Percentiles rank a stretch among this genome's conserved stretches.
Evolutionary conservation across 1,140 invertebrate species (phyloP).

Genomic region (Drosophila ercepeae): DNA sequence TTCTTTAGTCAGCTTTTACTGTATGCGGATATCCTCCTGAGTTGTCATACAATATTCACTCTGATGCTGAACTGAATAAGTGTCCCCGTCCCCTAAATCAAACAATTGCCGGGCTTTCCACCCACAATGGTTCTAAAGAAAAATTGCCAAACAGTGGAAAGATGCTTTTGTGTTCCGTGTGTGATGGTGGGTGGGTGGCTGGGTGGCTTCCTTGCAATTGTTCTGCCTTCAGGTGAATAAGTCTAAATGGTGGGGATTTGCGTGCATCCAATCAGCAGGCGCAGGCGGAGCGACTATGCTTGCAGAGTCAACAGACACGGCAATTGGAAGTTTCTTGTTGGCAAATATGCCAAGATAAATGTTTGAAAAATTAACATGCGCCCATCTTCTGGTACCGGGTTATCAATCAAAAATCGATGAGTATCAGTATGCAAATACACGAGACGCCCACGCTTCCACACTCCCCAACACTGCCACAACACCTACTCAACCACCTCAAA

Average conservation of each 20-base stretch:
- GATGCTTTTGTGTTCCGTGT: not conserved
- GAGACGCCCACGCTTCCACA: not conserved
- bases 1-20: not conserved
- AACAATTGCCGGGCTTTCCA: slow-evolving; percentile 13
- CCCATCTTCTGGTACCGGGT: not conserved
- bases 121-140: not conserved
- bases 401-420: slow-evolving; percentile 38
- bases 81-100: not conserved
- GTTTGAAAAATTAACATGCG: slow-evolving; percentile 33
- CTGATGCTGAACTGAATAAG: not conserved
- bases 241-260: slow-evolving; percentile 6
- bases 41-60: not conserved
- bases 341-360: slow-evolving; percentile 56
- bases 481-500: not conserved
- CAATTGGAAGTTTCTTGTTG: slow-evolving; percentile 68
- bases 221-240: slow-evolving; percentile 6
- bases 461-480: not conserved
- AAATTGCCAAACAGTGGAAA: slow-evolving; percentile 8
- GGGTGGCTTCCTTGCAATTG: slow-evolving; percentile 4
- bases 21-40: not conserved
- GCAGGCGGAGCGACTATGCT: slow-evolving; percentile 8
- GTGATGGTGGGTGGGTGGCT: not conserved
- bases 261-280: slow-evolving; percentile 33
- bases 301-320: slow-evolving; percentile 48
- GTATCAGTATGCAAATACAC: slow-evolving; percentile 29